phyloP scores from a whole-genome alignment of 37 sponge, comb jelly and placozoan species.

The Sycon ciliatum region DNA sequence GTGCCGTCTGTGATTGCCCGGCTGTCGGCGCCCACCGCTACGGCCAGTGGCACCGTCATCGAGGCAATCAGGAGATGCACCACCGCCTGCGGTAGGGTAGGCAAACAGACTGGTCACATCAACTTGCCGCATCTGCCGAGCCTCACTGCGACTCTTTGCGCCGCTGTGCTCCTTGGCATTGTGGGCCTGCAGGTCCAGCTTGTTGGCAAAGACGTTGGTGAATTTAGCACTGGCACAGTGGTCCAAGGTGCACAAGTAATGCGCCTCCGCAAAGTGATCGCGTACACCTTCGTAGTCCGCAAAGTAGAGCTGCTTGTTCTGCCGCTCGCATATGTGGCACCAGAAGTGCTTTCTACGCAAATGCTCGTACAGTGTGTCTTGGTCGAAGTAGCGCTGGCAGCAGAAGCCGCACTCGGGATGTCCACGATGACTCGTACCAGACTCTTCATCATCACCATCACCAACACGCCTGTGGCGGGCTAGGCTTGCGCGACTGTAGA shows the following conservation, averaged over 20 bases:
- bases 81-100: too few relatives aligned
- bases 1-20: too few relatives aligned
- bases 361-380: constrained; percentile 62
- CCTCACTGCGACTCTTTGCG: too few relatives aligned
- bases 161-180: constrained; percentile 37
- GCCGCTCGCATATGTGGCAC: constrained; percentile 81
- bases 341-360: constrained; percentile 73
- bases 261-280: constrained; percentile 57
- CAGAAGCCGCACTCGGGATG: constrained; percentile 86
- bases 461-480: constrained; percentile 37
- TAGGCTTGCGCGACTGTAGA: constrained; percentile 59
- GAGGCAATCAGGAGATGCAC: too few relatives aligned
- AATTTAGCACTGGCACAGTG: constrained; percentile 51
- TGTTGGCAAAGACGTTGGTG: constrained; percentile 55
- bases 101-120: too few relatives aligned
- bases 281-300: constrained; percentile 29
- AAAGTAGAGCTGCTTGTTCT: constrained; percentile 70
- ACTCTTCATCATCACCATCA: constrained; percentile 52
- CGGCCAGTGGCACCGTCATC: too few relatives aligned
- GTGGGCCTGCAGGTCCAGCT: constrained; percentile 73
- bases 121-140: too few relatives aligned
- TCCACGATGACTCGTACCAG: constrained; percentile 57
- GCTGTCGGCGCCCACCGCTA: too few relatives aligned
- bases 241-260: constrained; percentile 78
- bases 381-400: constrained; percentile 71